These are phyloP conservation scores for Gadopsis bispinosus DNA, from an alignment of 2,797 vertebrate species.

Conservation along the genomic window DNA sequence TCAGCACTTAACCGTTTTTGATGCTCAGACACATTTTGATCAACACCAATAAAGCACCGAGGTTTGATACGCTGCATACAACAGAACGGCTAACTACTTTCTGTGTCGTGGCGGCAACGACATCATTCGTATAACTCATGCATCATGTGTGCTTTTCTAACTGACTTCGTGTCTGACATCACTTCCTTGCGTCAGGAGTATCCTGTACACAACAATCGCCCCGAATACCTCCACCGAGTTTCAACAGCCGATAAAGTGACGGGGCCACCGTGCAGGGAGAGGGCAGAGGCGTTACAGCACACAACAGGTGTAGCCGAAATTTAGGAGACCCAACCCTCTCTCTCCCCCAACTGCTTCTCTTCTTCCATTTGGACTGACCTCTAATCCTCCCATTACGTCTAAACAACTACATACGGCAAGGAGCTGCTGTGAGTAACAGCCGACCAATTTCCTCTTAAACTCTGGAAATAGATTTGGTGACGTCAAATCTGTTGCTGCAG, in stretches of 20 bases:
- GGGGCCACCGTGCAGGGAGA: slow-evolving; percentile 8
- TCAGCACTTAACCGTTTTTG: neutral
- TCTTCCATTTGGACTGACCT: slow-evolving; percentile 14
- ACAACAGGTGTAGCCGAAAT: slow-evolving; percentile 66
- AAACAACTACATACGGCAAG: neutral
- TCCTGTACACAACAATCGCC: slow-evolving; percentile 41
- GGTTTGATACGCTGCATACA: neutral
- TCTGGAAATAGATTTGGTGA: neutral
- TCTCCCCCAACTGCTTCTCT: neutral
- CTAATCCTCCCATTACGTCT: neutral
- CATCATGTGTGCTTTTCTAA: neutral
- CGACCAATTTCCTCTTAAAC: neutral
- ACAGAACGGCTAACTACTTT: neutral
- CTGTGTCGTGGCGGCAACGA: too few relatives aligned
- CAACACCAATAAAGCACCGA: neutral
- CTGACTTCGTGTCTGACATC: slow-evolving; percentile 28
- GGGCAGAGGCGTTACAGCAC: slow-evolving; percentile 47
- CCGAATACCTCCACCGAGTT: slow-evolving; percentile 9
- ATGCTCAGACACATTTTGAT: neutral
- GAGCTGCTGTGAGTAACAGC: neutral
- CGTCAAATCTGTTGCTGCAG: neutral
- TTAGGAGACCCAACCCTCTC: slow-evolving; percentile 15
- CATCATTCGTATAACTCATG: too few relatives aligned
- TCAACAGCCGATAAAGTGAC: slow-evolving; percentile 41
- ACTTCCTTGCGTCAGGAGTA: slow-evolving; percentile 10